phyloP scores from a whole-genome alignment of 2,113 vertebrate genomes.

The Orientallactaga bullata region DNA sequence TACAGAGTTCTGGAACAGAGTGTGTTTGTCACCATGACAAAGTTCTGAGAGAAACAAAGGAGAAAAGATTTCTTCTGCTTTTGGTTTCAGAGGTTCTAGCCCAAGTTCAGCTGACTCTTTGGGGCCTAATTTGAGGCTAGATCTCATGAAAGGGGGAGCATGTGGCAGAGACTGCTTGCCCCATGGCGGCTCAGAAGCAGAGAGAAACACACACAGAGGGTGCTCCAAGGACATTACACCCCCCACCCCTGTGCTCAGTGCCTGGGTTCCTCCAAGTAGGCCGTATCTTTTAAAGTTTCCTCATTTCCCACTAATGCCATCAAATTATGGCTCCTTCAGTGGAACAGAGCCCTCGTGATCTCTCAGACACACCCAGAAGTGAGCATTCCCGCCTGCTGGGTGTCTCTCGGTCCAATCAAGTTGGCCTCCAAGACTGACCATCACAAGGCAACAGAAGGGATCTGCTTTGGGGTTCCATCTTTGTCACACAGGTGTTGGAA shows the following conservation, averaged over 20 bases:
- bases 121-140: background rate
- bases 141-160: background rate
- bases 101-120: background rate
- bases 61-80: background rate
- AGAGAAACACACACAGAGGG: background rate
- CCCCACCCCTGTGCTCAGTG: background rate
- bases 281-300: background rate
- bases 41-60: background rate
- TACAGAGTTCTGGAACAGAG: background rate
- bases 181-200: background rate
- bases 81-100: background rate
- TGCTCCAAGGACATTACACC: background rate
- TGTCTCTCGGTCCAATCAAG: background rate
- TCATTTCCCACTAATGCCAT: background rate
- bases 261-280: background rate
- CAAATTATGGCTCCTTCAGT: background rate
- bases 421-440: background rate
- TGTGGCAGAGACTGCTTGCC: background rate
- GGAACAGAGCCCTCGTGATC: background rate
- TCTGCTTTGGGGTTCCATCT: background rate
- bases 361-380: background rate
- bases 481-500: background rate
- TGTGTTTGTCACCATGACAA: background rate
- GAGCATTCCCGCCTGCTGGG: background rate
- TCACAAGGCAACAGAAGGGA: slow-evolving; percentile 11